Conservation (phyloP, 2,888 invertebrate genomes). For the Pachliopta kotzebuea region DNA sequence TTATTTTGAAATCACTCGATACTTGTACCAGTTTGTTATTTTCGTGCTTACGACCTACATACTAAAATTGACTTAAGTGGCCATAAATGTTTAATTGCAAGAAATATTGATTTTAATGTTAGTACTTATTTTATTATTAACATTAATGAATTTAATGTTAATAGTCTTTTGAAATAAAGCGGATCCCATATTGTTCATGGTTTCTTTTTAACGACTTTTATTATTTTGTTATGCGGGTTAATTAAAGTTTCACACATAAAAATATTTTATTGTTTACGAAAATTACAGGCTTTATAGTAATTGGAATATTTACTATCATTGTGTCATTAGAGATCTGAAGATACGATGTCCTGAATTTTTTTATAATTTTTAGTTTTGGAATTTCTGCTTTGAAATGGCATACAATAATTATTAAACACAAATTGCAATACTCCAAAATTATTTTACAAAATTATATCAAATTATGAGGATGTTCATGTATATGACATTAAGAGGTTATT, state of each 20-base stretch:
- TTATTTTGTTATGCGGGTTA: constrained; percentile 26
- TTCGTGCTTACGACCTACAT: neutral
- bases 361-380: too few relatives aligned
- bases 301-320: too few relatives aligned
- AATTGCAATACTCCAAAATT: too few relatives aligned
- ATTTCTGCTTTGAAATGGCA: too few relatives aligned
- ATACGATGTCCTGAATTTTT: too few relatives aligned
- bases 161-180: constrained; percentile 6
- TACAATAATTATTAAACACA: too few relatives aligned
- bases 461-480: too few relatives aligned
- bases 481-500: too few relatives aligned
- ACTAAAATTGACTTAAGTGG: neutral
- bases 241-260: constrained; percentile 8
- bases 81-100: neutral
- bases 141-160: constrained; percentile 9
- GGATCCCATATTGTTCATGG: constrained; percentile 1
- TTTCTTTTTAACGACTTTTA: constrained; percentile 19
- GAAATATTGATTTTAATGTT: neutral
- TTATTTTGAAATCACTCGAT: too few relatives aligned
- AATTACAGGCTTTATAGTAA: neutral
- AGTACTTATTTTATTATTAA: neutral
- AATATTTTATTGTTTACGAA: neutral
- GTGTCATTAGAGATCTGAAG: too few relatives aligned
- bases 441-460: too few relatives aligned
- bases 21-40: too few relatives aligned